Conservation (phyloP, 1,140 invertebrate genomes). For the Planococcus citri region DNA sequence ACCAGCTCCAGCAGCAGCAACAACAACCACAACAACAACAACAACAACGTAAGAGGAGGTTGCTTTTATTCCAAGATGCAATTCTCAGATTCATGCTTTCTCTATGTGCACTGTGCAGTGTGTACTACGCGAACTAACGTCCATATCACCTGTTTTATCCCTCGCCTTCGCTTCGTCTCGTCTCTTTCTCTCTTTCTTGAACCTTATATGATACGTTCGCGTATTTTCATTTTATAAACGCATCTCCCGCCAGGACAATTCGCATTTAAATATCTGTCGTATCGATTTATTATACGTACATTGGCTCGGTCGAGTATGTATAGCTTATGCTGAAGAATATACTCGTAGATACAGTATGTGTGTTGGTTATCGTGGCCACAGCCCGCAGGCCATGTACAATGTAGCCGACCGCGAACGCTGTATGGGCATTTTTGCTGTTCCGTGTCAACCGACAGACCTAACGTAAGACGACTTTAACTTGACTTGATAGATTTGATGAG, state of each 20-base stretch:
- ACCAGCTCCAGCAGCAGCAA: background rate
- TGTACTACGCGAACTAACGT: background rate
- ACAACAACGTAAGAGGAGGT: background rate
- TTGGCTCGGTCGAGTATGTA: too few relatives aligned
- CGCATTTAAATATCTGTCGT: background rate
- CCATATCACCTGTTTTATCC: background rate
- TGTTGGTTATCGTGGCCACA: too few relatives aligned
- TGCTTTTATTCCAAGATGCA: background rate
- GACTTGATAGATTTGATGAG: too few relatives aligned
- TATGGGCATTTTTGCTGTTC: too few relatives aligned
- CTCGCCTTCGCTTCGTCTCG: too few relatives aligned
- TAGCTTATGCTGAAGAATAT: too few relatives aligned
- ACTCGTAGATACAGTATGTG: too few relatives aligned
- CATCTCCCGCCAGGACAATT: background rate
- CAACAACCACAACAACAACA: background rate
- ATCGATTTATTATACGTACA: slow-evolving; percentile 15
- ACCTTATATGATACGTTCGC: background rate
- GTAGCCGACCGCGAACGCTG: too few relatives aligned
- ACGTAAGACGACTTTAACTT: too few relatives aligned
- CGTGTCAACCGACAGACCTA: too few relatives aligned
- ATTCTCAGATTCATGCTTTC: background rate
- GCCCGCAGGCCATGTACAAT: too few relatives aligned
- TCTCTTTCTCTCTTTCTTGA: background rate
- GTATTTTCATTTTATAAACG: background rate
- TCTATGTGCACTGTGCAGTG: background rate